These are phyloP conservation scores for Acrocephalus scirpaceus DNA, from an alignment of 2,797 vertebrate genomes.

Conservation along the genomic window DNA sequence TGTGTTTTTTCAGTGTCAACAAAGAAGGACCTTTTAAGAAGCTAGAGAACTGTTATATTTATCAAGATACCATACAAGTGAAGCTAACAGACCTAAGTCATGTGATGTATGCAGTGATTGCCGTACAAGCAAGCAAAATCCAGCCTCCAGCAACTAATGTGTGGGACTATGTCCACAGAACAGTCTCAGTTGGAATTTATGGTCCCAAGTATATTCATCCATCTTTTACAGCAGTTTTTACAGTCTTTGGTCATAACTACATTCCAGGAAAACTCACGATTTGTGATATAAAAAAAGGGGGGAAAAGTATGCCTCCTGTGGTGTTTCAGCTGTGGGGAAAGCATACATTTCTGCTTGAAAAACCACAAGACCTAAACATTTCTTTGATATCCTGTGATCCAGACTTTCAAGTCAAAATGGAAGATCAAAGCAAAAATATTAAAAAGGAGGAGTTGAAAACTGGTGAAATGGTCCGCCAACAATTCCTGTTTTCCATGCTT, in stretches of 20 bases:
- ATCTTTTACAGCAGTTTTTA: slow-evolving; percentile 87
- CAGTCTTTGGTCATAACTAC: slow-evolving; percentile 88
- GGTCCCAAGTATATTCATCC: slow-evolving; percentile 95
- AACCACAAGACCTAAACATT: slow-evolving; percentile 83
- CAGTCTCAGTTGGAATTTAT: slow-evolving; percentile 87
- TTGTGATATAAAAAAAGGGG: slow-evolving; percentile 83
- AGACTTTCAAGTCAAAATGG: slow-evolving; percentile 83
- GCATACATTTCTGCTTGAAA: slow-evolving; percentile 83
- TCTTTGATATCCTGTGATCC: slow-evolving; percentile 77
- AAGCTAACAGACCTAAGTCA: slow-evolving; percentile 85
- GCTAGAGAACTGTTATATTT: slow-evolving; percentile 82
- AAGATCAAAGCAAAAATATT: slow-evolving; percentile 83
- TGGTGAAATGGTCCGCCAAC: slow-evolving; percentile 83
- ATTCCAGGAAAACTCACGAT: slow-evolving; percentile 88
- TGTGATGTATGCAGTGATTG: slow-evolving; percentile 87
- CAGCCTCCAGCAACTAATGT: slow-evolving; percentile 84
- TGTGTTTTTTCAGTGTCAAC: slow-evolving; percentile 82
- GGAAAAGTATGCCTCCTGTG: slow-evolving; percentile 86
- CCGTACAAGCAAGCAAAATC: slow-evolving; percentile 81
- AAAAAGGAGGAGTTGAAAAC: slow-evolving; percentile 83
- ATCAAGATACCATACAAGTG: slow-evolving; percentile 88
- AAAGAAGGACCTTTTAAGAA: slow-evolving; percentile 90
- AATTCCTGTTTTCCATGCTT: slow-evolving; percentile 84
- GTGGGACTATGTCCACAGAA: slow-evolving; percentile 91
- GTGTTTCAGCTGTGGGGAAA: slow-evolving; percentile 95